These are phyloP conservation scores for Huso huso DNA, from an alignment of 2,797 vertebrate genomes.

Conservation along the genomic window DNA sequence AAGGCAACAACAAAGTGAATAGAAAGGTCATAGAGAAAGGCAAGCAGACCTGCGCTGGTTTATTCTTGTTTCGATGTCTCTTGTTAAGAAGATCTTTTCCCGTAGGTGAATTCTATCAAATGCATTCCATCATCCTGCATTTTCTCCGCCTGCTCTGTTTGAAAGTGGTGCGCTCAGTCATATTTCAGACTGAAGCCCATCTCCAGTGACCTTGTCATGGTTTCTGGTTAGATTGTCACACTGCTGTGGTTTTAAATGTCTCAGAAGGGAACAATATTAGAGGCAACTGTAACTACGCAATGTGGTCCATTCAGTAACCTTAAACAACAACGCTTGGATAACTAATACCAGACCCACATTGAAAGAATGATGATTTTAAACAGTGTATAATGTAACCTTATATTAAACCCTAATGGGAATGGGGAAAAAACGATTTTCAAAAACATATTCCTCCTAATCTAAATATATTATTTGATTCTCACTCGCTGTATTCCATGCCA, in stretches of 20 bases:
- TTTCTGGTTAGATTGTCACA: background rate
- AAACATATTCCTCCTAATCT: too few relatives aligned
- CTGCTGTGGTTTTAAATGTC: conserved; percentile 1
- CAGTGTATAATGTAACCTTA: too few relatives aligned
- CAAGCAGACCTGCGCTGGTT: conserved; percentile 2
- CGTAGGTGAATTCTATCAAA: background rate
- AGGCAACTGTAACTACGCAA: background rate
- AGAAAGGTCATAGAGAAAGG: conserved; percentile 3
- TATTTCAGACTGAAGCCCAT: background rate
- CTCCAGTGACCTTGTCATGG: conserved; percentile 5
- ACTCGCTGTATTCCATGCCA: too few relatives aligned
- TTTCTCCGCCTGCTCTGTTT: background rate
- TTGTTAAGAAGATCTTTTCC: background rate
- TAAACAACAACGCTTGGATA: too few relatives aligned
- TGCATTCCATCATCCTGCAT: background rate
- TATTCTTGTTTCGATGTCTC: background rate
- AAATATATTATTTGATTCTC: too few relatives aligned
- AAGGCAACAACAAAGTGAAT: background rate
- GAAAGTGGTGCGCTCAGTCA: background rate
- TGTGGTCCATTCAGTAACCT: too few relatives aligned
- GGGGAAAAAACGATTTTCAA: too few relatives aligned
- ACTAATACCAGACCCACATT: too few relatives aligned
- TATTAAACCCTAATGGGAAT: too few relatives aligned
- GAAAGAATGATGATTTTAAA: too few relatives aligned
- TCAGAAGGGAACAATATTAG: background rate